phyloP scores from a whole-genome alignment of 2,888 invertebrate genomes.

The Tinea pellionella region DNA sequence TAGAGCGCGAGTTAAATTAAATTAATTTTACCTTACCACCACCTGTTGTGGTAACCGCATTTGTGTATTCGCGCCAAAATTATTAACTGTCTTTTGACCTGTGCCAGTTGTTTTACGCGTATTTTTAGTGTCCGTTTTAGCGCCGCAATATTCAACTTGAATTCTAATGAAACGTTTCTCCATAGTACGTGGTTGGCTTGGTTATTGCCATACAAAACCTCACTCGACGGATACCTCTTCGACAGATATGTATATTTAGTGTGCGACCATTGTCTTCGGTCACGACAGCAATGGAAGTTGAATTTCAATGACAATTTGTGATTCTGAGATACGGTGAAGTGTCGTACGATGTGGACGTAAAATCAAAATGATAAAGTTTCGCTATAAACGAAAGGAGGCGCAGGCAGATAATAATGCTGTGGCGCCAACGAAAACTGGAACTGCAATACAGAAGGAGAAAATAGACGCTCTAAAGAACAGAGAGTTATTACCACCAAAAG shows the following conservation, averaged over 20 bases:
- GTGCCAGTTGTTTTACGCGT: not conserved
- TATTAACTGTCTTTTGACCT: not conserved
- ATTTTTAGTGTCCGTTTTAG: constrained; percentile 5
- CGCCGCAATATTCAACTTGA: constrained; percentile 24
- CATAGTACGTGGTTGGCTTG: constrained; percentile 51
- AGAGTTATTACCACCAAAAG: constrained; percentile 58
- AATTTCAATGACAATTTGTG: constrained; percentile 31
- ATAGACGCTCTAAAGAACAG: constrained; percentile 53
- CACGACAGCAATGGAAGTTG: constrained; percentile 35
- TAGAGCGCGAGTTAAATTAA: not conserved
- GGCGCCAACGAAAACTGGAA: constrained; percentile 30
- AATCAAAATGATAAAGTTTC: constrained; percentile 73
- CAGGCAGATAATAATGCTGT: constrained; percentile 31
- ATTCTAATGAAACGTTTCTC: constrained; percentile 49
- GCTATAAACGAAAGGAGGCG: constrained; percentile 73
- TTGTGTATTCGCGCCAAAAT: constrained; percentile 9
- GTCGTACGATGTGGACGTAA: constrained; percentile 36
- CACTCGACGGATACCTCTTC: constrained; percentile 27
- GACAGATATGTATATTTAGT: constrained; percentile 46
- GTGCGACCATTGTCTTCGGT: constrained; percentile 46
- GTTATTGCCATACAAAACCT: constrained; percentile 51
- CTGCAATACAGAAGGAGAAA: constrained; percentile 58
- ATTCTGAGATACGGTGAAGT: constrained; percentile 12
- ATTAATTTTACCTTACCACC: not conserved
- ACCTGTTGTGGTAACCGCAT: constrained; percentile 11